Evolutionary conservation across 2,113 vertebrate genomes (phyloP), one percentile per base, ranked within the genome.

Genomic region (Alligator sinensis): DNA sequence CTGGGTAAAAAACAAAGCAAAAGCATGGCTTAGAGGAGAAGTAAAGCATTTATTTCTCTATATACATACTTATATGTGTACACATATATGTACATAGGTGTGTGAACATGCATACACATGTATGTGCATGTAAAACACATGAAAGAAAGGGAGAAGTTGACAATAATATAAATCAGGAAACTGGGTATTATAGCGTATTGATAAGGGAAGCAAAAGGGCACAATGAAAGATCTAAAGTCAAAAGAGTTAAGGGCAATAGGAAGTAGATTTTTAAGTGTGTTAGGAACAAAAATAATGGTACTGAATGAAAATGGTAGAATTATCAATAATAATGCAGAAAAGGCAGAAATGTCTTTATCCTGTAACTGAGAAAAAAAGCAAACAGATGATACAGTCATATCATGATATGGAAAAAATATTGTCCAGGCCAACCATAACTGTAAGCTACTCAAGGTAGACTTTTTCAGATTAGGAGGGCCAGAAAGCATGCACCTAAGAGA

Each of bases 371-470:
- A 47, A 75, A 54, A 54, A 54, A 60, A 60, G 19, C 14, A 60
- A 70, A 88, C 86, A 57, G 34, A 64, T 21, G 77, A 79, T 6
- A 85, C 11, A 9, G 60, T 17, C 64, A 59, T 86, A 75, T 5
- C 83, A 77, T 55, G 79, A 24, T 77, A 2, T 80, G 88, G 92
- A 96, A 94, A 95, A 96, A 97, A 95, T 92, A 84, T 64, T 77
- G 21, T 94, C 87, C 2, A 0, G 78, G 83, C 80, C 2, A 5
- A 82, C 87, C 81, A 60, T 55, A 94, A 34, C 79, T 87, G 30
- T 82, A 89, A 92, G 90, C 77, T 85, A 91, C 93, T 95, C 89
- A 82, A 91, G 89, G 64, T 91, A 93, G 95, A 89, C 25, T 34
- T 72, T 72, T 72, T 72, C 6, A 72, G 38, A 38, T 38, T 11